Conservation (phyloP, 2,113 vertebrate species). For the Otis tarda region DNA sequence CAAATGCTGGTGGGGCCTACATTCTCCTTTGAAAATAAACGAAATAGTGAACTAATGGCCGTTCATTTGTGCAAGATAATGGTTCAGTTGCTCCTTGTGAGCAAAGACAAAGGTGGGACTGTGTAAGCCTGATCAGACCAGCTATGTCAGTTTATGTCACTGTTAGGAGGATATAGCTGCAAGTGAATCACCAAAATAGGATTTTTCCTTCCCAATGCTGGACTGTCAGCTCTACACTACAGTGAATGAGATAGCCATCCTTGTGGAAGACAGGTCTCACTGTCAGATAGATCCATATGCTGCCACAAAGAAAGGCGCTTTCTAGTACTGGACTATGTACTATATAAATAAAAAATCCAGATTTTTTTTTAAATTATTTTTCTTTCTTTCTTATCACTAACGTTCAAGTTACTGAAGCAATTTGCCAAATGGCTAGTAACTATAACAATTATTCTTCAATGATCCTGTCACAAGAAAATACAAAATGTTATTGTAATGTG, state of each 20-base stretch:
- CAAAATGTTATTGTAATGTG: not conserved
- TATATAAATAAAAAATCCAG: not conserved
- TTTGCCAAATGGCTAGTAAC: not conserved
- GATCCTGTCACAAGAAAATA: not conserved
- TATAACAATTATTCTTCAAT: not conserved
- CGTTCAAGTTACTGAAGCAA: not conserved
- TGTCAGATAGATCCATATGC: not conserved
- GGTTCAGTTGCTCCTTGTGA: not conserved
- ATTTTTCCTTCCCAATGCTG: not conserved
- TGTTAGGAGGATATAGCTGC: not conserved
- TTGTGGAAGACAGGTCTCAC: not conserved
- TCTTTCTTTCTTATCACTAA: not conserved
- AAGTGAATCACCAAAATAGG: not conserved
- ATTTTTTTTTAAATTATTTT: not conserved
- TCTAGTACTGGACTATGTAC: not conserved
- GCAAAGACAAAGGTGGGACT: not conserved
- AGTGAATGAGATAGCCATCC: not conserved
- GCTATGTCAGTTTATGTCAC: not conserved
- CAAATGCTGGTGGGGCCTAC: not conserved
- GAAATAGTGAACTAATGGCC: not conserved
- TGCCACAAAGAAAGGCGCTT: not conserved
- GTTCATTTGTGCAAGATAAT: not conserved
- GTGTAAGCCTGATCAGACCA: not conserved
- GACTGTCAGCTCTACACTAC: not conserved
- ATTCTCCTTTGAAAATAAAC: not conserved